phyloP scores from a whole-genome alignment of 2,797 vertebrate species.

The Sphenodon punctatus region DNA sequence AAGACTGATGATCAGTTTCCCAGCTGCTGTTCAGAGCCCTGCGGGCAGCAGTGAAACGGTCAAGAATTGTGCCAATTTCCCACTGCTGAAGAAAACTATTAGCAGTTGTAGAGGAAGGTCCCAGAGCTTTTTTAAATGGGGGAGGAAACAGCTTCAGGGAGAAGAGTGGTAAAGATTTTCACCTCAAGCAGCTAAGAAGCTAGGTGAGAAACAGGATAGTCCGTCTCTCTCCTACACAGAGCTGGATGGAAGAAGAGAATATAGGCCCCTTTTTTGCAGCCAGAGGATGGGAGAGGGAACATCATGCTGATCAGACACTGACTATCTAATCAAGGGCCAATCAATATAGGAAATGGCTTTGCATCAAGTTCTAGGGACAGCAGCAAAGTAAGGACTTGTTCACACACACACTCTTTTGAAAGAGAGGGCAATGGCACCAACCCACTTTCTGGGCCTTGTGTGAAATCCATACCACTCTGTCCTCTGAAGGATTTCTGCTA shows the following conservation, averaged over 20 bases:
- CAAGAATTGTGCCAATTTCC: not conserved
- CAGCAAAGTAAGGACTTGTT: not conserved
- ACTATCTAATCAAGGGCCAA: not conserved
- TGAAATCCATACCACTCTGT: too few species aligned
- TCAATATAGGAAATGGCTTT: not conserved
- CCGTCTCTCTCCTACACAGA: not conserved
- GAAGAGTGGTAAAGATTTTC: not conserved
- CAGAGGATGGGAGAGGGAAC: not conserved
- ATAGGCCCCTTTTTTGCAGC: not conserved
- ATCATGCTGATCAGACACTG: not conserved
- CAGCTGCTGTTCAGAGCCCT: not conserved
- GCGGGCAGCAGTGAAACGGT: not conserved
- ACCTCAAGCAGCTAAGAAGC: not conserved
- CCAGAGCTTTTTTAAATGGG: not conserved
- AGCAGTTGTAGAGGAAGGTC: not conserved
- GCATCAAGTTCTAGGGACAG: not conserved
- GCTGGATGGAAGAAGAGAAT: not conserved
- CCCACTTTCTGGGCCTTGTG: too few species aligned
- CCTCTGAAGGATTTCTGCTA: too few species aligned
- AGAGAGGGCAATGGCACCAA: too few species aligned
- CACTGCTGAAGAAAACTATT: not conserved
- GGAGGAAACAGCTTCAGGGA: not conserved
- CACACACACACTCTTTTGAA: too few species aligned
- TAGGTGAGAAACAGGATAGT: not conserved
- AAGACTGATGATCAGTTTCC: not conserved